Conservation (phyloP, 1,140 invertebrate species). For the Rhopalosiphum maidis region DNA sequence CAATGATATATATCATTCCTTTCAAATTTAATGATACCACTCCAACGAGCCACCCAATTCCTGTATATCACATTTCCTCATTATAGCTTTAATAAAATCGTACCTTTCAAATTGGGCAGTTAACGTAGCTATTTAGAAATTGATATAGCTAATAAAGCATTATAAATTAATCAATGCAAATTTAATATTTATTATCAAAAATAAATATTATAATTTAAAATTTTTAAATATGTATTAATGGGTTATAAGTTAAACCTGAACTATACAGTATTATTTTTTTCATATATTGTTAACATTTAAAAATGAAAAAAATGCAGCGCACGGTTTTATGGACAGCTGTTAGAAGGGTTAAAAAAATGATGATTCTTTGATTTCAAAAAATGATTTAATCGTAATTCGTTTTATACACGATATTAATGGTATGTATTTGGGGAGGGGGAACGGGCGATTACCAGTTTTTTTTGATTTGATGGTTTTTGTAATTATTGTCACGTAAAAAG, state of each 20-base stretch:
- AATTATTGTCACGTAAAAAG: background rate
- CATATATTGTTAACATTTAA: background rate
- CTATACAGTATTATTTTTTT: background rate
- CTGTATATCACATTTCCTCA: background rate
- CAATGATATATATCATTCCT: slow-evolving; percentile 16
- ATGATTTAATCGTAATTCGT: background rate
- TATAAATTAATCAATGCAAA: background rate
- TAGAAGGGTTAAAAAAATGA: background rate
- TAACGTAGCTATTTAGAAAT: background rate
- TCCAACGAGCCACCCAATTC: background rate
- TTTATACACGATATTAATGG: background rate
- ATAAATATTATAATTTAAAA: background rate
- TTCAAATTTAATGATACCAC: slow-evolving; percentile 11
- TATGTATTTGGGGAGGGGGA: background rate
- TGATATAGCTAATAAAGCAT: background rate
- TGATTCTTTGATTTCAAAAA: background rate
- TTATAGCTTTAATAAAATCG: background rate
- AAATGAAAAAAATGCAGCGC: background rate
- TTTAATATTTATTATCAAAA: slow-evolving; percentile 1
- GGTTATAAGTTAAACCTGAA: background rate
- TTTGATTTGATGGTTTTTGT: background rate
- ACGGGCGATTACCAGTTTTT: background rate
- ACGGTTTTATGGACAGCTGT: background rate
- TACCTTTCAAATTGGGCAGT: background rate
- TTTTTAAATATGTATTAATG: background rate